Percentiles rank a stretch among this genome's conserved stretches.
Evolutionary conservation across 2,113 vertebrate genomes (phyloP).

Genomic region (Thryonomys swinderianus): DNA sequence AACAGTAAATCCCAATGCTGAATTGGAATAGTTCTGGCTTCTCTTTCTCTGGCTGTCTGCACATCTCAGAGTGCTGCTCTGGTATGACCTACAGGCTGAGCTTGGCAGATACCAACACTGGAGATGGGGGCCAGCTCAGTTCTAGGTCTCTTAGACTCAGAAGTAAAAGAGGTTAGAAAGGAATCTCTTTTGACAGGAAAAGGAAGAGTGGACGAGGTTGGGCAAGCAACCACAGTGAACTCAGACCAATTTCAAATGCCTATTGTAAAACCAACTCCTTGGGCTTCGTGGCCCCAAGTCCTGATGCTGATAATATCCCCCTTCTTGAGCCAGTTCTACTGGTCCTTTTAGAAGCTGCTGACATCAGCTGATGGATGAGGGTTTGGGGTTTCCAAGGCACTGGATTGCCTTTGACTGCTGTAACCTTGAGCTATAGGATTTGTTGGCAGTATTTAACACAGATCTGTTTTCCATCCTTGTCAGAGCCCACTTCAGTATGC

Average conservation of each 20-base stretch:
- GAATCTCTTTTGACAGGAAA: not conserved
- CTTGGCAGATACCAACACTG: not conserved
- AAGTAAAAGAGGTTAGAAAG: not conserved
- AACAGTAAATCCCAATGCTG: not conserved
- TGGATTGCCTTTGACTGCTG: slow-evolving; percentile 80
- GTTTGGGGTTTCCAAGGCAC: slow-evolving; percentile 67
- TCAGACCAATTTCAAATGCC: not conserved
- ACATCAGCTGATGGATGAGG: slow-evolving; percentile 79
- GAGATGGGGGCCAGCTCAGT: not conserved
- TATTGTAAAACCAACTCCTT: not conserved
- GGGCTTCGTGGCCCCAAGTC: not conserved
- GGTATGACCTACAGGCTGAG: not conserved
- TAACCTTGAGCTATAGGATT: slow-evolving; percentile 86
- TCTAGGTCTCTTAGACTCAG: not conserved
- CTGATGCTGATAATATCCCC: too few relatives aligned
- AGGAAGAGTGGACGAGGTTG: not conserved
- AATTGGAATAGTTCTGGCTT: not conserved
- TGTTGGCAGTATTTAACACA: slow-evolving; percentile 87
- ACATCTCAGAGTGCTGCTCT: not conserved
- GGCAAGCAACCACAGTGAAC: not conserved
- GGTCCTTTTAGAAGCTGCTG: slow-evolving; percentile 77
- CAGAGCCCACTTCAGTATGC: slow-evolving; percentile 85
- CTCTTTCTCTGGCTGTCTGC: not conserved
- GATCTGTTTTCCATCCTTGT: slow-evolving; percentile 87
- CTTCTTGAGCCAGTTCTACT: slow-evolving; percentile 26